phyloP scores from a whole-genome alignment of 2,113 vertebrate species.

The Atlantisia rogersi region DNA sequence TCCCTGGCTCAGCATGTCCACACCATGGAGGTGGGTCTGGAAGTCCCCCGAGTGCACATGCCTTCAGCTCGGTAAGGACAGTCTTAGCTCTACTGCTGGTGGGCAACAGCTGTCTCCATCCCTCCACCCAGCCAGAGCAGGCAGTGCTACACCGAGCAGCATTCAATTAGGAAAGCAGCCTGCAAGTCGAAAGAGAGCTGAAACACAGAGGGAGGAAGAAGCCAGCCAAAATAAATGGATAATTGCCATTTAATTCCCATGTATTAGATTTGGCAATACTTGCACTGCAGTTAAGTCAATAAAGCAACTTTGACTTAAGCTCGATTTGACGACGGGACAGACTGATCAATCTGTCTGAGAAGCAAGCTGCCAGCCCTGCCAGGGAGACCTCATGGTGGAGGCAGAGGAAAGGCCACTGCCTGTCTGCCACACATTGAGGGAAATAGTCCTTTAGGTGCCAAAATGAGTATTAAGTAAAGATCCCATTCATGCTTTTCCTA shows the following conservation, averaged over 20 bases:
- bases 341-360: conserved; percentile 23
- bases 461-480: not conserved
- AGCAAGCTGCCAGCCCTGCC: not conserved
- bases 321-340: not conserved
- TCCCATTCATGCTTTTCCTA: not conserved
- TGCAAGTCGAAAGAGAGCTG: not conserved
- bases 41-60: rapidly evolving
- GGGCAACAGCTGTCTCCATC: not conserved
- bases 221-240: conserved; percentile 45
- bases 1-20: rapidly evolving
- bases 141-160: not conserved
- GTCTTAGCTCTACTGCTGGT: not conserved
- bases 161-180: not conserved
- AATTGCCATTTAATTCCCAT: conserved; percentile 57
- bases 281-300: not conserved
- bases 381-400: not conserved
- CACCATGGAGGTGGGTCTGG: rapidly evolving
- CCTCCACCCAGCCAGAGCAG: not conserved
- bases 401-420: not conserved
- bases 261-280: conserved; percentile 55
- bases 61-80: not conserved
- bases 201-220: conserved; percentile 21
- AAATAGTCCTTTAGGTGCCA: not conserved
- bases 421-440: rapidly evolving
- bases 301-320: conserved; percentile 3